These are phyloP conservation scores for Pygathrix nemaeus DNA, from an alignment of 2,113 vertebrate genomes.

Conservation along the genomic window DNA sequence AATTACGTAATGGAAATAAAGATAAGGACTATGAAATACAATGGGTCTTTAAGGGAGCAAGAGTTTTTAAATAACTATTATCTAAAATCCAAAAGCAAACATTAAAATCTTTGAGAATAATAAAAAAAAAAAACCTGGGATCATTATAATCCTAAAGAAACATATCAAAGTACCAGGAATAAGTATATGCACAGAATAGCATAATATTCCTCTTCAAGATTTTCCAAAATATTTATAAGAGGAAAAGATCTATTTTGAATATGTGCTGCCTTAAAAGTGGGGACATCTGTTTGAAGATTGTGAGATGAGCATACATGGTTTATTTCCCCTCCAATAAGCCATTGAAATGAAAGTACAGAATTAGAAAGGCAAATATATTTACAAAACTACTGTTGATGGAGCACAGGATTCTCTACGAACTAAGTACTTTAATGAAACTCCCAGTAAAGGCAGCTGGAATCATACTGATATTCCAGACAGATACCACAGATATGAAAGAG, in stretches of 20 bases:
- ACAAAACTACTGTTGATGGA: not conserved
- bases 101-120: too few species aligned
- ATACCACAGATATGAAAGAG: not conserved
- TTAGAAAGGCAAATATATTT: not conserved
- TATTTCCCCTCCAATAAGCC: not conserved
- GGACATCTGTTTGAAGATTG: not conserved
- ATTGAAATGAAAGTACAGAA: not conserved
- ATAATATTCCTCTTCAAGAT: not conserved
- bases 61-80: too few species aligned
- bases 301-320: not conserved
- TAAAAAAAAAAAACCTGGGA: not conserved
- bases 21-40: too few species aligned
- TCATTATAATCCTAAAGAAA: not conserved
- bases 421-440: not conserved
- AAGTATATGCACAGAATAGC: not conserved
- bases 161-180: not conserved
- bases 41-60: too few species aligned
- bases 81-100: too few species aligned
- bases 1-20: too few species aligned
- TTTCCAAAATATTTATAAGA: not conserved
- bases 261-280: not conserved
- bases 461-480: not conserved
- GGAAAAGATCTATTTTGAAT: not conserved
- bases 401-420: not conserved
- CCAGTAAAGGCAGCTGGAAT: not conserved